Evolutionary conservation across 2,888 invertebrate genomes (phyloP).

Genomic region (Diarsia rubi): DNA sequence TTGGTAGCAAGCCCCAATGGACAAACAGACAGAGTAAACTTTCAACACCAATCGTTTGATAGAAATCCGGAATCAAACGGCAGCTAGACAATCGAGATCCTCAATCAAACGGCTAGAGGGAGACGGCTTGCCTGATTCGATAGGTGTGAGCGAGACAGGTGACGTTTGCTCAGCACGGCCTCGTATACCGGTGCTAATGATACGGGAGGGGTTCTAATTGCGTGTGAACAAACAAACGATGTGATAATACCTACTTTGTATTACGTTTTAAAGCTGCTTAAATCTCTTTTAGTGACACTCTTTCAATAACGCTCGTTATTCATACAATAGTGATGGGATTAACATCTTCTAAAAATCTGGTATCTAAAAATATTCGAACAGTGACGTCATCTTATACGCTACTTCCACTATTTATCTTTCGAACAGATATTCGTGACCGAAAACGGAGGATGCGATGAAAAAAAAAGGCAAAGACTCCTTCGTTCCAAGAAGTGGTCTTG

Average conservation of each 20-base stretch:
- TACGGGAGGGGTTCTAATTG: slow-evolving; percentile 88
- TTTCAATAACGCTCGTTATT: slow-evolving; percentile 23
- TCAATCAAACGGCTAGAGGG: slow-evolving; percentile 80
- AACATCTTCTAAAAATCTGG: slow-evolving; percentile 16
- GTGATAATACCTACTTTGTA: slow-evolving; percentile 84
- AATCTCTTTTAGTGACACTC: slow-evolving; percentile 49
- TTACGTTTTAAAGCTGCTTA: slow-evolving; percentile 59
- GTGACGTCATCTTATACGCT: slow-evolving; percentile 79
- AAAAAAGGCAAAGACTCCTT: slow-evolving; percentile 74
- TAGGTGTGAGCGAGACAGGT: slow-evolving; percentile 74
- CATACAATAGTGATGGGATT: slow-evolving; percentile 38
- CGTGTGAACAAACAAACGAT: slow-evolving; percentile 87
- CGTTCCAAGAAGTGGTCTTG: slow-evolving; percentile 86
- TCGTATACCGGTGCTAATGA: slow-evolving; percentile 84
- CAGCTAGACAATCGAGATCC: slow-evolving; percentile 80
- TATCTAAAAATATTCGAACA: slow-evolving; percentile 52
- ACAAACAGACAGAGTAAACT: slow-evolving; percentile 80
- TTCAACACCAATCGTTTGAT: slow-evolving; percentile 83
- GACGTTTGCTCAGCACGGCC: slow-evolving; percentile 70
- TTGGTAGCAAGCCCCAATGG: slow-evolving; percentile 68
- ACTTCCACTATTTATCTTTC: slow-evolving; percentile 84
- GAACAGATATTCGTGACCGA: slow-evolving; percentile 84
- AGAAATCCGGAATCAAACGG: slow-evolving; percentile 82
- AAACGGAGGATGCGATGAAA: slow-evolving; percentile 74
- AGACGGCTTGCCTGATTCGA: slow-evolving; percentile 65